These are phyloP conservation scores for Phyto melanocephala DNA, from an alignment of 2,888 invertebrate species.

Conservation along the genomic window DNA sequence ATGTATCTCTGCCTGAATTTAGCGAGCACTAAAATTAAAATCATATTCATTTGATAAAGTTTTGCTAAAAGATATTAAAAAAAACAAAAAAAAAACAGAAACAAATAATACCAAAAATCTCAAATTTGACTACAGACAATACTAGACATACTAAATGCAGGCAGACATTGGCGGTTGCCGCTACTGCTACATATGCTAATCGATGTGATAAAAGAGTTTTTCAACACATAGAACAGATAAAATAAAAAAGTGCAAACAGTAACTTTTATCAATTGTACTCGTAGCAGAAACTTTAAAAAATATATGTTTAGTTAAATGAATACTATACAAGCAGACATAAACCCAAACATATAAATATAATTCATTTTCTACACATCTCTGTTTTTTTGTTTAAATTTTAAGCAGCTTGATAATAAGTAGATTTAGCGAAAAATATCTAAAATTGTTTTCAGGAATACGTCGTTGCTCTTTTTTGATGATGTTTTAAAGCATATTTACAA, in stretches of 20 bases:
- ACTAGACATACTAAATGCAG: neutral
- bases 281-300: constrained; percentile 25
- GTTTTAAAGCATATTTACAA: too few species aligned
- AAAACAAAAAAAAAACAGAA: neutral
- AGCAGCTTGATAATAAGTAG: too few species aligned
- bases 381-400: too few species aligned
- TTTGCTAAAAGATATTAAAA: neutral
- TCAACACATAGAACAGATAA: neutral
- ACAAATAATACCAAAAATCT: constrained; percentile 6
- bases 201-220: neutral
- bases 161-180: neutral
- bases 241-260: neutral
- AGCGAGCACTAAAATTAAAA: constrained; percentile 15
- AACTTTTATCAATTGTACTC: constrained; percentile 40
- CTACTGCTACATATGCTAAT: constrained; percentile 1
- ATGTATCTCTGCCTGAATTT: constrained; percentile 1
- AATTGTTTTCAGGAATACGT: too few species aligned
- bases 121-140: neutral
- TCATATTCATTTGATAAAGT: constrained; percentile 15
- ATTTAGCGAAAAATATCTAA: too few species aligned
- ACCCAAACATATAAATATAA: too few species aligned
- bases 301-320: neutral
- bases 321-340: too few species aligned
- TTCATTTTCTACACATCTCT: too few species aligned
- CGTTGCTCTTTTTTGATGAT: too few species aligned